These are phyloP conservation scores for Nomada fucata DNA, from an alignment of 2,888 invertebrate species.

Conservation along the genomic window DNA sequence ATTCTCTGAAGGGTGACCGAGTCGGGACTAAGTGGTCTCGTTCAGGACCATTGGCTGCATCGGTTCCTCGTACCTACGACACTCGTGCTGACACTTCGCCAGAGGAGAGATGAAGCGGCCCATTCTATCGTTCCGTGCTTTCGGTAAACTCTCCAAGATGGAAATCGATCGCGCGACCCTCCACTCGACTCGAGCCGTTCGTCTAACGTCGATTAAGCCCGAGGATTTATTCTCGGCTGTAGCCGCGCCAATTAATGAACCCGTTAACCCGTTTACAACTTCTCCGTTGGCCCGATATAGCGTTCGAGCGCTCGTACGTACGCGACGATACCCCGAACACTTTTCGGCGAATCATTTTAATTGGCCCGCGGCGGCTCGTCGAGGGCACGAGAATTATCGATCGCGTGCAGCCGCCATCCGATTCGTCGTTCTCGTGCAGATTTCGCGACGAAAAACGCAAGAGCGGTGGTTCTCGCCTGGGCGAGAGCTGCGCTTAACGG, in stretches of 20 bases:
- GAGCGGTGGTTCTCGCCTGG: neutral
- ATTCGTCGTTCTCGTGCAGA: neutral
- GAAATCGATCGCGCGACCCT: slow-evolving; percentile 64
- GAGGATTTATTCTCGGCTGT: slow-evolving; percentile 36
- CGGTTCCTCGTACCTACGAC: slow-evolving; percentile 49
- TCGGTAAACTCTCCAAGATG: slow-evolving; percentile 60
- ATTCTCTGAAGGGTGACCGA: slow-evolving; percentile 39
- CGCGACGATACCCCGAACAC: neutral
- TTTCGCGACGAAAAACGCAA: neutral
- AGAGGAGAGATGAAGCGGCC: slow-evolving; percentile 58
- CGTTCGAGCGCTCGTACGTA: neutral
- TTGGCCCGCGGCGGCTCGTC: slow-evolving; percentile 6
- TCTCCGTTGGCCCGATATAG: neutral
- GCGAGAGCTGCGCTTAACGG: slow-evolving; percentile 3
- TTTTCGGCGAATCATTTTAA: slow-evolving; percentile 19
- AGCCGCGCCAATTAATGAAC: slow-evolving; percentile 50
- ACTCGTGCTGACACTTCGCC: slow-evolving; percentile 62
- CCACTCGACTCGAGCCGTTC: slow-evolving; percentile 21
- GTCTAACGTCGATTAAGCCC: slow-evolving; percentile 48
- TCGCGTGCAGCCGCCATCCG: neutral
- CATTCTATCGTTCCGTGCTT: slow-evolving; percentile 37
- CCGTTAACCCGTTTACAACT: slow-evolving; percentile 41
- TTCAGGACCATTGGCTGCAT: slow-evolving; percentile 61
- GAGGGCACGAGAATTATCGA: slow-evolving; percentile 11
- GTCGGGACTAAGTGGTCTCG: slow-evolving; percentile 54